These are phyloP conservation scores for Caenorhabditis sulstoni DNA, from an alignment of 2,888 invertebrate species.

Conservation along the genomic window DNA sequence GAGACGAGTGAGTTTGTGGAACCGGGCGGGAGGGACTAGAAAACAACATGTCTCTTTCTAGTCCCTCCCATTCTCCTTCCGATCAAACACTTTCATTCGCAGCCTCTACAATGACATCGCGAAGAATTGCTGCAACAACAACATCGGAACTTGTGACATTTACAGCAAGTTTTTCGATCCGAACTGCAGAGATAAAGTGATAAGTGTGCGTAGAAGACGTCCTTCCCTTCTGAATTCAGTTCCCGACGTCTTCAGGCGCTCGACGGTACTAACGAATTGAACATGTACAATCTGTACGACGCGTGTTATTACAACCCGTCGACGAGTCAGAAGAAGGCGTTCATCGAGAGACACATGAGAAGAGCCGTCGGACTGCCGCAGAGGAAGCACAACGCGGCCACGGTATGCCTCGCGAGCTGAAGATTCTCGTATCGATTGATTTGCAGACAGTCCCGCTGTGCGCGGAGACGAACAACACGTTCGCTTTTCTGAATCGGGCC, in stretches of 20 bases:
- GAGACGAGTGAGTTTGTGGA: constrained; percentile 66
- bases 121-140: constrained; percentile 65
- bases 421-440: neutral
- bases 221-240: neutral
- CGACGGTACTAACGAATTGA: constrained; percentile 65
- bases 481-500: constrained; percentile 62
- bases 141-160: constrained; percentile 66
- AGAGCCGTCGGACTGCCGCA: constrained; percentile 50
- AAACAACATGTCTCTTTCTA: too few species aligned
- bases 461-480: constrained; percentile 67
- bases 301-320: constrained; percentile 63
- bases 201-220: constrained; percentile 32
- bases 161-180: constrained; percentile 57
- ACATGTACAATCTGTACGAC: constrained; percentile 70
- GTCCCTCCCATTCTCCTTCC: neutral
- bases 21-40: neutral
- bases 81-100: constrained; percentile 8
- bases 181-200: constrained; percentile 50
- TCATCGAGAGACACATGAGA: constrained; percentile 47
- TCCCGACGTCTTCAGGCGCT: constrained; percentile 44
- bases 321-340: constrained; percentile 39
- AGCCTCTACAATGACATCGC: constrained; percentile 63
- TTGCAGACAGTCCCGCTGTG: constrained; percentile 65
- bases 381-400: constrained; percentile 36
- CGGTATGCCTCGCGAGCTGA: constrained; percentile 7